Base-by-base conservation (phyloP, 2,888 invertebrate species). In the Laspeyria flexula region DNA sequence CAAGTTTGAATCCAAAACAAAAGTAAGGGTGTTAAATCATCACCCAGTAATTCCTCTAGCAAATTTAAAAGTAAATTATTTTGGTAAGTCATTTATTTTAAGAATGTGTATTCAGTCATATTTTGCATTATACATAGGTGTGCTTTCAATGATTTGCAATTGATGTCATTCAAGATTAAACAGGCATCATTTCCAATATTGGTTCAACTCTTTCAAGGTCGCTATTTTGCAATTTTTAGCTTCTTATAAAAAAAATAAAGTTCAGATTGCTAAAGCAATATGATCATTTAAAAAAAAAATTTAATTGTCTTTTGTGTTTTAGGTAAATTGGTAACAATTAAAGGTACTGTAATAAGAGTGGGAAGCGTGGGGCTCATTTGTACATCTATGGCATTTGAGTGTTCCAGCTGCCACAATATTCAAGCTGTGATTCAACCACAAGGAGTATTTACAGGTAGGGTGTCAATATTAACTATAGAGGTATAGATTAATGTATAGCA, bases 281-380 rank as follows among this genome's bases (percentile, higher is more conserved):
- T n/a, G n/a, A n/a, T n/a, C n/a, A n/a, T n/a, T n/a, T n/a, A n/a
- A n/a, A n/a, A n/a, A n/a, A n/a, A n/a, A n/a, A n/a, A n/a, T n/a
- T n/a, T 1, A 6, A 6, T 6, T 25, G 7, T 6, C 1, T 31
- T 31, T 5, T 31, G 13, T 31, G 9, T 78, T 85, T 53, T 73
- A 95, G 96, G 95, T 3, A 96, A 96, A 84, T 80, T 98, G 60
- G 95, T 97, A 16, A 94, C 96, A 18, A 94, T 98, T 1, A 94
- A 96, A 76, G 98, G 98, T 0, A 97, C 97, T 33, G 96, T 98
- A 0, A 96, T 96, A 54, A 94, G 96, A 79, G 96, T 97, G 2
- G 95, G 96, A 11, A 95, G 95, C 73, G 93, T 95, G 0, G 96
- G 95, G 54, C 94, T 96, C 0, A 88, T 96, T 15, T 95, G 96